phyloP scores from a whole-genome alignment of 2,113 vertebrate genomes.

The Pionites leucogaster region DNA sequence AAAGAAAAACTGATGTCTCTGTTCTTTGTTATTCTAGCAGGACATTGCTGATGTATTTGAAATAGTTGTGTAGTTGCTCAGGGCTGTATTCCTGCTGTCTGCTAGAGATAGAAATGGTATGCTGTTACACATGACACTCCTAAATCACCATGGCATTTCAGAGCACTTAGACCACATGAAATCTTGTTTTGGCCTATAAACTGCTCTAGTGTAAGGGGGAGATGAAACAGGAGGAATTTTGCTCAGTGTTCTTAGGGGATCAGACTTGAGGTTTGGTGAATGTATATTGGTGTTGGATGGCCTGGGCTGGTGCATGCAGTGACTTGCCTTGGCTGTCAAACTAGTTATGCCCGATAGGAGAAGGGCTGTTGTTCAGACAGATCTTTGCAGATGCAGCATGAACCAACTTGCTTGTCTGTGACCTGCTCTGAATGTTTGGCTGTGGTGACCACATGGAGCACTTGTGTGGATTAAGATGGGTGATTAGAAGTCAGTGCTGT shows the following conservation, averaged over 20 bases:
- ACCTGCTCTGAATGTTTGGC: neutral
- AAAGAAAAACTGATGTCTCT: neutral
- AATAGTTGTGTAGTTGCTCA: neutral
- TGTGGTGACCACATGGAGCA: neutral
- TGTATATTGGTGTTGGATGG: neutral
- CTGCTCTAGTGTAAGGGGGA: neutral
- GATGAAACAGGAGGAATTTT: neutral
- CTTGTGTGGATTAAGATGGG: accelerated
- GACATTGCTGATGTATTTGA: neutral
- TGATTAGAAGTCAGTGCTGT: neutral
- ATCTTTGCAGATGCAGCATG: neutral
- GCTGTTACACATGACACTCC: neutral
- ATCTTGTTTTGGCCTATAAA: neutral
- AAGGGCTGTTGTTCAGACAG: neutral
- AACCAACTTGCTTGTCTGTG: neutral
- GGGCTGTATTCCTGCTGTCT: neutral
- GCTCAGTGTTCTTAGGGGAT: neutral
- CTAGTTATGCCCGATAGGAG: neutral
- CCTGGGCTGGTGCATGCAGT: neutral
- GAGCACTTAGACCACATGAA: neutral
- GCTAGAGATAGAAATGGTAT: neutral
- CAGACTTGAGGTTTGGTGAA: neutral
- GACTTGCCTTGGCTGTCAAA: neutral
- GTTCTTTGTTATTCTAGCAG: neutral
- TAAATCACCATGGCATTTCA: neutral